Percentiles rank a stretch among this genome's conserved stretches.
Evolutionary conservation across 2,888 invertebrate genomes (phyloP).

Genomic region (Odontocerum albicorne): DNA sequence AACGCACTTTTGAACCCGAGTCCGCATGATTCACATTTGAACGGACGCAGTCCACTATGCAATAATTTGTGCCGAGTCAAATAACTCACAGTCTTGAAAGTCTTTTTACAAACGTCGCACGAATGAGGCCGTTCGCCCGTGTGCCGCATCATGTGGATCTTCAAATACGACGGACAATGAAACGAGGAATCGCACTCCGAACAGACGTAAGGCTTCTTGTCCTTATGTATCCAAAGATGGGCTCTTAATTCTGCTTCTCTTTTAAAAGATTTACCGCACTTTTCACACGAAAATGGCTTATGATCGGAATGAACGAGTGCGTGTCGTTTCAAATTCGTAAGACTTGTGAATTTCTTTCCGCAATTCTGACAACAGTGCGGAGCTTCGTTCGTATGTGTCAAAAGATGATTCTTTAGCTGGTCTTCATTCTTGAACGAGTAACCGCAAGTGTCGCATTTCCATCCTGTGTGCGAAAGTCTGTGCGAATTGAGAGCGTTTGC

Average conservation of each 20-base stretch:
- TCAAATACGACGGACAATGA: background rate
- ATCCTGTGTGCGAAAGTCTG: too few relatives aligned
- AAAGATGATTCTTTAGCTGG: too few relatives aligned
- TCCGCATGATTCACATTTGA: conserved; percentile 39
- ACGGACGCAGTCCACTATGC: background rate
- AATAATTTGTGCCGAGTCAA: background rate
- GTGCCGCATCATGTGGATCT: background rate
- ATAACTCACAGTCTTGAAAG: background rate
- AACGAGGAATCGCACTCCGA: background rate
- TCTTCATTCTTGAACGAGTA: too few relatives aligned
- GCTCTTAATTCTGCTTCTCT: background rate
- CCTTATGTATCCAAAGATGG: background rate
- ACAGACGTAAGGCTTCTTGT: background rate
- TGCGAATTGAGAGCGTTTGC: too few relatives aligned
- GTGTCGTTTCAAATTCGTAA: background rate
- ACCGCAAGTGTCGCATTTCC: too few relatives aligned
- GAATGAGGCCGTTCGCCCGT: background rate
- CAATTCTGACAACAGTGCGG: too few relatives aligned
- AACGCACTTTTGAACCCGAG: conserved; percentile 38
- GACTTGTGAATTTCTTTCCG: background rate
- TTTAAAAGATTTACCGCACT: background rate
- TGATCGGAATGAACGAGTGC: background rate
- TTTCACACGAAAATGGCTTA: background rate
- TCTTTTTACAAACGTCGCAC: background rate
- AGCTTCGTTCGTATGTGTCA: too few relatives aligned